These are phyloP conservation scores for Sebastolobus altivelis DNA, from an alignment of 2,797 vertebrate species.

Conservation along the genomic window DNA sequence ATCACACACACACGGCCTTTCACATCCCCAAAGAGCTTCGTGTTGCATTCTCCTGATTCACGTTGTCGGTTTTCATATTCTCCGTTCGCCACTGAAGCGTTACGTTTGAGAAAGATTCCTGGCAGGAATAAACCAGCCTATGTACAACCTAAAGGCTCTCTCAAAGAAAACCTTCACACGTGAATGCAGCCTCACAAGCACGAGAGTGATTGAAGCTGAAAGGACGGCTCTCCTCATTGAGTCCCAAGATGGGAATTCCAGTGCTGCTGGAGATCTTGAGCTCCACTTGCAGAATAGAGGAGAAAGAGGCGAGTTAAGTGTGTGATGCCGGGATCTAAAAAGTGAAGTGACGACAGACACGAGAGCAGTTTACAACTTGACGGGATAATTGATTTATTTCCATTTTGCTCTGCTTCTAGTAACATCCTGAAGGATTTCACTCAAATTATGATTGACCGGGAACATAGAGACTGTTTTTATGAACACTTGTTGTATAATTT, in stretches of 20 bases:
- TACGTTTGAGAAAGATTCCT: conserved; percentile 58
- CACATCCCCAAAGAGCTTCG: conserved; percentile 52
- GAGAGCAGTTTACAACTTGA: neutral
- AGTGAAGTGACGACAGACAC: neutral
- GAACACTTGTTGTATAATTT: neutral
- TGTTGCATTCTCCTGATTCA: conserved; percentile 70
- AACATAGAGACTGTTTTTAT: neutral
- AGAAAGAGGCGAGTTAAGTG: conserved; percentile 15
- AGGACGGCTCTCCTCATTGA: conserved; percentile 51
- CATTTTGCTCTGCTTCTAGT: neutral
- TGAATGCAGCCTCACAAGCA: conserved; percentile 57
- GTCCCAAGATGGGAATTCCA: conserved; percentile 64
- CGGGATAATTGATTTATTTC: neutral
- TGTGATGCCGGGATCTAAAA: neutral
- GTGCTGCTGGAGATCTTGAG: conserved; percentile 43
- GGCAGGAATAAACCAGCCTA: conserved; percentile 39
- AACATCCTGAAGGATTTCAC: neutral
- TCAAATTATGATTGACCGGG: neutral
- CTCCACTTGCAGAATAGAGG: conserved; percentile 1
- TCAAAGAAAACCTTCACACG: conserved; percentile 60
- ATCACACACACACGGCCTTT: conserved; percentile 63
- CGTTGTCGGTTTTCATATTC: conserved; percentile 79
- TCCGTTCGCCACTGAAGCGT: conserved; percentile 78
- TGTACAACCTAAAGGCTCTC: conserved; percentile 49
- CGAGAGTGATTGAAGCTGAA: conserved; percentile 63